Base-by-base conservation (phyloP, 2,797 vertebrate genomes). In the Peromyscus nudipes region DNA sequence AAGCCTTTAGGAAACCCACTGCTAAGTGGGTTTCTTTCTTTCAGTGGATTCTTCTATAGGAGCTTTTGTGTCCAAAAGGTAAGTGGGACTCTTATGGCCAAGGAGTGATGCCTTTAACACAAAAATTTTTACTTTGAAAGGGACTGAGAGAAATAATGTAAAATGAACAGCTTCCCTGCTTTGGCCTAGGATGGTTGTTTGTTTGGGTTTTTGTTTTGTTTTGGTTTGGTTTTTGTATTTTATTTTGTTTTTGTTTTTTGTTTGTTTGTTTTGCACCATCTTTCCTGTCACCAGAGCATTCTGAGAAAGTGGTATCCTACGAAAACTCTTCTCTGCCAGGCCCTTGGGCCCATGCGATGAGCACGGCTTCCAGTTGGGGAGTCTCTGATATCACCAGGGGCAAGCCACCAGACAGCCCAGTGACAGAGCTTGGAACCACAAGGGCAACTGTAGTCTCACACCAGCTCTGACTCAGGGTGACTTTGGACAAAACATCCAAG, bases 61-160 rank as follows among this genome's bases (percentile, higher is more conserved):
- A 88, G 57, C 5, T 55, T 76, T 67, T 69, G 83, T 43, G 4
- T 97, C 65, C 52, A 55, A 52, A 84, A 93, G 62, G 23, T 37
- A 97, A 98, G 96, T 16, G 1, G 92, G 73, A 97, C 88, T 81
- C 93, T 96, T 93, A 83, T 1, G 71, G 40, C 40, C 94, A 77
- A 96, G 73, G 11, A 79, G 87, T 37, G 43, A 34, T 64, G 97
- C 84, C 91, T 52, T 60, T 69, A 95, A 60, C 5, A 94, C 31
- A 62, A 37, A 85, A 57, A 60, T 92, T 2, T n/a, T 75, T 8
- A 64, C 34, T 92, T 57, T 89, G 34, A 79, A 86, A 95, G 73
- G 67, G 17, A 40, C 40, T 77, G 60, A 95, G 73, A 89, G 96
- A 84, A 43, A 94, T 95, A 82, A 84, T 92, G 89, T 92, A 27